phyloP scores from a whole-genome alignment of 2,113 vertebrate genomes.

The Aptenodytes forsteri region DNA sequence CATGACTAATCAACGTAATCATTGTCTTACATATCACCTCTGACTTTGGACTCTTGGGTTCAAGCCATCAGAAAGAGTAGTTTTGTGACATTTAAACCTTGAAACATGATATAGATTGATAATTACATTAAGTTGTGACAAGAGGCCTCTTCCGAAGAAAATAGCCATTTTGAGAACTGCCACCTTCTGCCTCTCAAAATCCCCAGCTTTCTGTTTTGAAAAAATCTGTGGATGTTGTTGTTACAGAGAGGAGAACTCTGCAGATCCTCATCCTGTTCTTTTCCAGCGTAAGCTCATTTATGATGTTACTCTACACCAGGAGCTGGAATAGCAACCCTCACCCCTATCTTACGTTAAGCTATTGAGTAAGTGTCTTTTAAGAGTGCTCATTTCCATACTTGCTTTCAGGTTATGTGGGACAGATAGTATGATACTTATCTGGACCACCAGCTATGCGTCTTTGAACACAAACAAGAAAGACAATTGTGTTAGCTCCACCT shows the following conservation, averaged over 20 bases:
- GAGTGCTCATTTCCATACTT: rapidly evolving
- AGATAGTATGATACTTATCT: background rate
- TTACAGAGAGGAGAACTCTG: background rate
- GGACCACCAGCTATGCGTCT: background rate
- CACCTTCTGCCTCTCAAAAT: background rate
- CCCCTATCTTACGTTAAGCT: background rate
- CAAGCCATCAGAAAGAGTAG: background rate
- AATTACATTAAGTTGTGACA: background rate
- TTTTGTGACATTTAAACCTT: background rate
- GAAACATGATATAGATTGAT: background rate
- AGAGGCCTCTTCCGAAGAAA: background rate
- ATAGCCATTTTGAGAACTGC: background rate
- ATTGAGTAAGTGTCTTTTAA: background rate
- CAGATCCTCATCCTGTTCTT: background rate
- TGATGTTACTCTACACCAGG: background rate
- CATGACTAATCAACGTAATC: background rate
- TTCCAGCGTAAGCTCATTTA: background rate
- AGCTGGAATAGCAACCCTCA: background rate
- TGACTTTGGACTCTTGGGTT: background rate
- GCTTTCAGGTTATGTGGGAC: background rate
- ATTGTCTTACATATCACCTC: background rate
- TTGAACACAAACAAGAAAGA: background rate
- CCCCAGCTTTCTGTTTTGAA: background rate
- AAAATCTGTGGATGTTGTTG: background rate
- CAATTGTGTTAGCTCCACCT: background rate